A percentile compares a stretch with the other conserved stretches of the same genome.
Conservation (phyloP, 2,797 vertebrate species). For the Tachyglossus aculeatus region DNA sequence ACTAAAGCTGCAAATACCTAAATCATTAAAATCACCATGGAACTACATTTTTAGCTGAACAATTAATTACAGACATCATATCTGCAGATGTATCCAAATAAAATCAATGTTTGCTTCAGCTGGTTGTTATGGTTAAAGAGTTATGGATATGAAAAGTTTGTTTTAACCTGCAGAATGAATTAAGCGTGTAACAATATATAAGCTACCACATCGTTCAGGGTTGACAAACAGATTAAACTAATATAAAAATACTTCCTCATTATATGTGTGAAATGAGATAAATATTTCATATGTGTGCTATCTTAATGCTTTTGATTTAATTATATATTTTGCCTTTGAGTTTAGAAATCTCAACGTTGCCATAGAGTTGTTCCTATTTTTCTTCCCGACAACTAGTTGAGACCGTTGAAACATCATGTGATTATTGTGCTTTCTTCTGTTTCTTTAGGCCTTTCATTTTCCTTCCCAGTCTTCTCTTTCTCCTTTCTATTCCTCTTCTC, state of each 20-base stretch:
- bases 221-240: conserved; percentile 26
- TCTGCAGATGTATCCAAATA: conserved; percentile 70
- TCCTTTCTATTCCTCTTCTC: background rate
- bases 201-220: conserved; percentile 23
- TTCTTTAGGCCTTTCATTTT: no score
- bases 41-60: conserved; percentile 72
- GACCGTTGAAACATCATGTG: no score
- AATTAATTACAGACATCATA: conserved; percentile 76
- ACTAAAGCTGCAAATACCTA: conserved; percentile 76
- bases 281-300: conserved; percentile 2
- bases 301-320: conserved; percentile 38
- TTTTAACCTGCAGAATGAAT: conserved; percentile 14
- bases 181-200: background rate
- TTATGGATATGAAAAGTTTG: conserved; percentile 37
- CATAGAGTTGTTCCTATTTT: background rate
- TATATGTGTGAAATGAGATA: background rate
- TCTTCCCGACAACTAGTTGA: conserved; percentile 10
- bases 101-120: conserved; percentile 64
- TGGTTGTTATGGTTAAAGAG: conserved; percentile 57
- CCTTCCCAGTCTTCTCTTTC: no score
- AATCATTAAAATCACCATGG: conserved; percentile 74
- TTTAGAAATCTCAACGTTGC: conserved; percentile 32
- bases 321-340: conserved; percentile 28
- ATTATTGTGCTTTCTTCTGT: no score
- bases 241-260: conserved; percentile 28